Evolutionary conservation across 2,113 vertebrate species (phyloP).

Genomic region (Xiphophorus maculatus): DNA sequence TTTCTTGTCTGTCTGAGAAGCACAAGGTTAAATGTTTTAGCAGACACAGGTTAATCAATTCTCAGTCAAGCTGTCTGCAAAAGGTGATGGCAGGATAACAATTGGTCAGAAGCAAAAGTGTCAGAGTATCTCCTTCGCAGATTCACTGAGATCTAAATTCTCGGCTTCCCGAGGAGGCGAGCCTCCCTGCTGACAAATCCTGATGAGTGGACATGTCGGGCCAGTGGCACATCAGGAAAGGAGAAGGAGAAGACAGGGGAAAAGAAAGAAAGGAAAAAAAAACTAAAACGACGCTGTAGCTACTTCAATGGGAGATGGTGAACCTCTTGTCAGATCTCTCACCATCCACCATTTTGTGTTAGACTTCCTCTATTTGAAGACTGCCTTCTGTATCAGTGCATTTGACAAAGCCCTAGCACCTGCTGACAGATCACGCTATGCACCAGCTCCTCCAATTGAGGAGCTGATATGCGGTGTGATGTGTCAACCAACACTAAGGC

Average conservation of each 20-base stretch:
- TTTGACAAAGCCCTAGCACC: constrained; percentile 74
- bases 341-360: constrained; percentile 65
- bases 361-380: constrained; percentile 64
- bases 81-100: constrained; percentile 9
- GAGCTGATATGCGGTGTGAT: constrained; percentile 67
- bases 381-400: constrained; percentile 57
- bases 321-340: constrained; percentile 64
- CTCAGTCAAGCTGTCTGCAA: constrained; percentile 30
- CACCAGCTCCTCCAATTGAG: constrained; percentile 67
- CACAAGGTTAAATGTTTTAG: constrained; percentile 31
- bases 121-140: constrained; percentile 29
- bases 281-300: constrained; percentile 12
- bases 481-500: constrained; percentile 62
- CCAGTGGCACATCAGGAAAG: constrained; percentile 52
- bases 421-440: constrained; percentile 74
- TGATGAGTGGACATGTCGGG: constrained; percentile 59
- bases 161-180: constrained; percentile 21
- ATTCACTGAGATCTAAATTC: constrained; percentile 37
- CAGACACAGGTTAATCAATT: constrained; percentile 26
- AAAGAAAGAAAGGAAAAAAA: neutral
- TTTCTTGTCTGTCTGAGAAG: constrained; percentile 5
- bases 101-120: constrained; percentile 21
- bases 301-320: constrained; percentile 53
- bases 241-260: neutral
- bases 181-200: constrained; percentile 56